These are phyloP conservation scores for Pelobates fuscus DNA, from an alignment of 2,113 vertebrate genomes.

Conservation along the genomic window DNA sequence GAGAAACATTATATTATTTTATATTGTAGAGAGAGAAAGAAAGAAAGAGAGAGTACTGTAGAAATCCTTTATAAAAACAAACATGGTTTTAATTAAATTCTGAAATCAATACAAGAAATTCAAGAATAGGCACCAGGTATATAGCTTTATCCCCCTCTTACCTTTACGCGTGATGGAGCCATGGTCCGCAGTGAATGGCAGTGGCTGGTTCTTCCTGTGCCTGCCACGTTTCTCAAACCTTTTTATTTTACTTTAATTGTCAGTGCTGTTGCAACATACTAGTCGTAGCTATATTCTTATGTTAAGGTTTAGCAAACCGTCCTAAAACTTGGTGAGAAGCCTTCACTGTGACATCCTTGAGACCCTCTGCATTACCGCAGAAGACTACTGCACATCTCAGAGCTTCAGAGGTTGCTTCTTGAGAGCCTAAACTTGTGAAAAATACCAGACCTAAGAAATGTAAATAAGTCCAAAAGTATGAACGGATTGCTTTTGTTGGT, in stretches of 20 bases:
- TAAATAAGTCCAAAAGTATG: neutral
- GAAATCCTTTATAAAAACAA: too few species aligned
- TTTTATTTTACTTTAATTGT: slow-evolving; percentile 51
- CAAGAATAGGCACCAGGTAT: too few species aligned
- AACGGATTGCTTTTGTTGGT: slow-evolving; percentile 11
- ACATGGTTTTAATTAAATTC: neutral
- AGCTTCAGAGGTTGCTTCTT: neutral
- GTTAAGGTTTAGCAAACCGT: neutral
- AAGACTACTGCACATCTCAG: slow-evolving; percentile 18
- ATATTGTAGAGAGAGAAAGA: too few species aligned
- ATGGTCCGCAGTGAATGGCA: slow-evolving; percentile 50
- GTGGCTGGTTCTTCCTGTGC: slow-evolving; percentile 8
- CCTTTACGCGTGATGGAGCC: slow-evolving; percentile 55
- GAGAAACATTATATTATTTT: too few species aligned
- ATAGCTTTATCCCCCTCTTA: slow-evolving; percentile 55
- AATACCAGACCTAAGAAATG: slow-evolving; percentile 61
- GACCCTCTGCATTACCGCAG: slow-evolving; percentile 33
- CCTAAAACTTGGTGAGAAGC: slow-evolving; percentile 5
- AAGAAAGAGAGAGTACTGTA: too few species aligned
- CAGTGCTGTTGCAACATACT: slow-evolving; percentile 49
- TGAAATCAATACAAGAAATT: neutral
- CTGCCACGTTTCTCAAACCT: neutral
- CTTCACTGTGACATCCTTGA: slow-evolving; percentile 44
- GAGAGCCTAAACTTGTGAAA: slow-evolving; percentile 66
- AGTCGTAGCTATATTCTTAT: neutral